Evolutionary conservation across 2,797 vertebrate genomes (phyloP).

Genomic region (Pseudochromis fuscus): DNA sequence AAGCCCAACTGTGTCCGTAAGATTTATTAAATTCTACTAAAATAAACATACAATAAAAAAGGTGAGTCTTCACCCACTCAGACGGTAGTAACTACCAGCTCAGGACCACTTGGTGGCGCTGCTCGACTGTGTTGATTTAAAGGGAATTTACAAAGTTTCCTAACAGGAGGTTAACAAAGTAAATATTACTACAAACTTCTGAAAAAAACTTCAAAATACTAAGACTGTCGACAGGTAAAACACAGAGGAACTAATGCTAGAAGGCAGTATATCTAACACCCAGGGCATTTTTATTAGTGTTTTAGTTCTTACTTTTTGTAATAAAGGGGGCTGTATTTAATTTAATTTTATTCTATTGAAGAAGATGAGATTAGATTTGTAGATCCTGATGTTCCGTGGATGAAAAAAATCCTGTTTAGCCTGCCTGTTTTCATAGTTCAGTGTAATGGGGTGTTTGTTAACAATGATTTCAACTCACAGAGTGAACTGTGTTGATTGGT

Average conservation of each 20-base stretch:
- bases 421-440: background rate
- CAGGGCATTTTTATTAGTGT: background rate
- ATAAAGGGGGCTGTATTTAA: background rate
- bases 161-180: too few relatives aligned
- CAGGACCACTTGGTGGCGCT: slow-evolving; percentile 55
- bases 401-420: background rate
- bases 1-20: background rate
- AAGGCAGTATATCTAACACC: background rate
- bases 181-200: too few relatives aligned
- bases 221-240: background rate
- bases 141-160: background rate
- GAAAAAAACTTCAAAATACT: background rate
- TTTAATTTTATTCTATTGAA: background rate
- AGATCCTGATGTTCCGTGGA: background rate
- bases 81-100: background rate
- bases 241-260: background rate
- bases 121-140: slow-evolving; percentile 9
- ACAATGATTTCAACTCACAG: background rate
- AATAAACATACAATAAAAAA: background rate
- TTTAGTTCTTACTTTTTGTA: background rate
- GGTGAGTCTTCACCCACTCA: background rate
- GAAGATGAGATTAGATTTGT: background rate
- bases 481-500: background rate
- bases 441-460: background rate
- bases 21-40: background rate